Evolutionary conservation across 2,113 vertebrate species (phyloP).

Genomic region (Cyphomyrus discorhynchus): DNA sequence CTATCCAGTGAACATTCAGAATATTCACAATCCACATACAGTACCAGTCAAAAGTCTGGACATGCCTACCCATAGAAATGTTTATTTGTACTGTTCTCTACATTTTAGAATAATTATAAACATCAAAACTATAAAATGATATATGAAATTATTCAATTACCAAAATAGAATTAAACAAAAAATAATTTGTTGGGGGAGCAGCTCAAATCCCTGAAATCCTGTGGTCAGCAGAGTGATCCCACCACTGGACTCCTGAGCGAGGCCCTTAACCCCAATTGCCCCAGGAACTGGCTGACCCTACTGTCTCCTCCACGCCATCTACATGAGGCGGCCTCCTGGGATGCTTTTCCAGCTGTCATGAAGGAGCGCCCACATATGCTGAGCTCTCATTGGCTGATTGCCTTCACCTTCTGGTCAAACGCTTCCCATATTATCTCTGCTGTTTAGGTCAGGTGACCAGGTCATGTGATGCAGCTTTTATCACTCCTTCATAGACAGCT

Average conservation of each 20-base stretch:
- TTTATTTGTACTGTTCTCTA: background rate
- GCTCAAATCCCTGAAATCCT: background rate
- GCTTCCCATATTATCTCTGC: background rate
- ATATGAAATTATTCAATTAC: background rate
- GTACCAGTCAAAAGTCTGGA: background rate
- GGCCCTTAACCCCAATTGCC: background rate
- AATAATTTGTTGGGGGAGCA: background rate
- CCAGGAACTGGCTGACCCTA: background rate
- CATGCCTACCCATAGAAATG: background rate
- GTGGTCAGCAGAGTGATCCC: background rate
- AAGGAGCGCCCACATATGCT: background rate
- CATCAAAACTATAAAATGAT: background rate
- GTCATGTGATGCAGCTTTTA: background rate
- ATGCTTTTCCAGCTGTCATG: background rate
- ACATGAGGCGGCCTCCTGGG: background rate
- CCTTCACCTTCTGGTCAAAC: background rate
- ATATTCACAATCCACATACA: background rate
- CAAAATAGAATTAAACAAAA: background rate
- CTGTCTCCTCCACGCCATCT: background rate
- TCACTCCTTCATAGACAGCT: background rate
- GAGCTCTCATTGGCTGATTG: background rate
- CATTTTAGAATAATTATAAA: background rate
- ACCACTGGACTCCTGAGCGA: background rate
- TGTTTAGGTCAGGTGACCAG: background rate
- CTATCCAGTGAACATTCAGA: background rate